These are phyloP conservation scores for Syrmaticus mikado DNA, from an alignment of 2,113 vertebrate genomes.

Conservation along the genomic window DNA sequence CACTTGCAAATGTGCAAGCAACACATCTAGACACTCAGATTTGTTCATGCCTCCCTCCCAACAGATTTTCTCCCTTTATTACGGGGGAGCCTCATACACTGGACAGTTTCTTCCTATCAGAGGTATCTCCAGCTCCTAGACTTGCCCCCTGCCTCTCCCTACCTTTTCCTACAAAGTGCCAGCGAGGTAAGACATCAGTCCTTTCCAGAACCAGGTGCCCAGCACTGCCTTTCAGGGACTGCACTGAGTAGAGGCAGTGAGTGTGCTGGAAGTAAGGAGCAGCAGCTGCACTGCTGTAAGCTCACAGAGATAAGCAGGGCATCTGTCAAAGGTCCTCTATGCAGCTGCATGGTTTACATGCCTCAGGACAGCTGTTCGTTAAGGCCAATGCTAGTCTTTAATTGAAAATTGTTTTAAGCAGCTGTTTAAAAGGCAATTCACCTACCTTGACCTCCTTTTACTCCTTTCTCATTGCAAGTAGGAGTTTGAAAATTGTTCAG, in stretches of 20 bases:
- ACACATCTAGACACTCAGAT: background rate
- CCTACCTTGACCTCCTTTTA: background rate
- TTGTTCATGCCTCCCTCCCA: background rate
- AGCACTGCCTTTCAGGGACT: accelerated
- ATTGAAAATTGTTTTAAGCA: background rate
- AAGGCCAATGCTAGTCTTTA: background rate
- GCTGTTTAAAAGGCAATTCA: background rate
- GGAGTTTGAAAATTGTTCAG: background rate
- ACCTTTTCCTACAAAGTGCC: background rate
- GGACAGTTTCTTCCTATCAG: background rate
- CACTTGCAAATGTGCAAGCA: background rate
- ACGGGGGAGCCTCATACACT: background rate
- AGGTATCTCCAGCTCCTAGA: background rate
- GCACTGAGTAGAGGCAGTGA: background rate
- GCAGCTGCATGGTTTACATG: background rate
- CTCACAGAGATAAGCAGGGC: background rate
- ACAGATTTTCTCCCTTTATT: background rate
- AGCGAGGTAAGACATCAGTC: background rate
- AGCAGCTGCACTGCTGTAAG: background rate
- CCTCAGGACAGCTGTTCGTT: background rate
- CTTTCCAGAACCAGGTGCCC: background rate
- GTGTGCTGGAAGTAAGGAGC: background rate
- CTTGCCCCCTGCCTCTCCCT: background rate
- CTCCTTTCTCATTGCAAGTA: background rate
- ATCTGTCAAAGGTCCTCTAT: background rate